Percentiles rank a stretch among this genome's conserved stretches.
phyloP scores from a whole-genome alignment of 2,113 vertebrate genomes.

The Alosa alosa region DNA sequence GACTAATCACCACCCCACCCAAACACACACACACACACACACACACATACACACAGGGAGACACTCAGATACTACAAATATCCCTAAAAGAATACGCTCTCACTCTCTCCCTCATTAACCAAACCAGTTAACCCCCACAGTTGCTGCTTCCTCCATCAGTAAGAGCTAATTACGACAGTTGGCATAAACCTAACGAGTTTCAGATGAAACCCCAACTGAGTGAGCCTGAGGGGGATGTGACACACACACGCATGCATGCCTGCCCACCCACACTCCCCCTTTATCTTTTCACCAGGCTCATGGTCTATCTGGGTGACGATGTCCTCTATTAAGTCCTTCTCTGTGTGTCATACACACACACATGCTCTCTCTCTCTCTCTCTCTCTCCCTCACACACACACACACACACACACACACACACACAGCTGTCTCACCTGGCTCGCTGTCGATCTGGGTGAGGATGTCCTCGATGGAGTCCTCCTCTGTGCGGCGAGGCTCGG shows the following conservation, averaged over 20 bases:
- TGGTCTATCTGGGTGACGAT: conserved; percentile 91
- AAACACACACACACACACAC: no score
- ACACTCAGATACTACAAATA: no score
- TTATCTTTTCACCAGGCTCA: conserved; percentile 77
- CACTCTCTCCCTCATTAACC: not conserved
- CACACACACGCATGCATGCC: not conserved
- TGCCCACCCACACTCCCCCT: conserved; percentile 35
- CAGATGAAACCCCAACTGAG: not conserved
- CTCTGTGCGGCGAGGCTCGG: conserved; percentile 76
- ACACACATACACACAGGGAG: no score
- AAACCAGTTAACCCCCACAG: not conserved
- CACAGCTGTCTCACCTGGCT: conserved; percentile 75
- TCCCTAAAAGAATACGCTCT: no score
- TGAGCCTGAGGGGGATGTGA: not conserved
- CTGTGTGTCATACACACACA: conserved; percentile 57
- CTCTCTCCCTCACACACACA: conserved; percentile 69
- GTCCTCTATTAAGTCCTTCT: conserved; percentile 91
- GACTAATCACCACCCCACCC: not conserved
- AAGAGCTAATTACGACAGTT: not conserved
- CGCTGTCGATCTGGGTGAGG: conserved; percentile 92
- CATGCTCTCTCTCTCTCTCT: conserved; percentile 23
- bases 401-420: conserved; percentile 11
- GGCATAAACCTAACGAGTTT: not conserved
- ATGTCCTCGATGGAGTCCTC: conserved; percentile 94
- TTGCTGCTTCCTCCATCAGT: not conserved